Base-by-base conservation (phyloP, 2,888 invertebrate genomes). In the Phortica magna region DNA sequence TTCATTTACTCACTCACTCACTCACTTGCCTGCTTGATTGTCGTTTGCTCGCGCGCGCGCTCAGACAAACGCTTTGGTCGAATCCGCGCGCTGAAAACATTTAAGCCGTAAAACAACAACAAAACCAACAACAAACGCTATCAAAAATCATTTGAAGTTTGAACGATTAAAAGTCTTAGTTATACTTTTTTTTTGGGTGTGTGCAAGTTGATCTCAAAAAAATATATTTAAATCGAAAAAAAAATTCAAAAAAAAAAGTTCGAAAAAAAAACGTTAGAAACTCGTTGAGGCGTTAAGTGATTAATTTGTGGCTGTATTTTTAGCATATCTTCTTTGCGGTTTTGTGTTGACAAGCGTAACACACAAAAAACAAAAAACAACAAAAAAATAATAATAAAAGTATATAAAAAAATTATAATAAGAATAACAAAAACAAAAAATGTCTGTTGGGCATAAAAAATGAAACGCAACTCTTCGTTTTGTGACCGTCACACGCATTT, bases 1-100 rank as follows among this genome's bases (percentile, higher is more conserved):
- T 41, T 65, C 39, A 41, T 65, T 65, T 39, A 17, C 41, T 39
- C 12, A 39, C 65, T 65, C 39, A 41, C 41, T 64, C 39, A 64
- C 41, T 65, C 19, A 65, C 41, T 65, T 39, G 31, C 39, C 2
- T n/a, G 19, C 7, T 61, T 9, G 61, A 55, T n/a, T 14, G 17
- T 61, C 59, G 59, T 19, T 61, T 10, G 22, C 59, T 22, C 59
- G 22, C 17, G 10, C 59, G 12, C 31, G 42, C 43, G 68, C 42
- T 43, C 42, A 19, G 12, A 19, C 31, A n/a, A 12, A 61, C 17
- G 10, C 19, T 12, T 19, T n/a, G 19, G 1, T 57, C 57, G 57
- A 57, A n/a, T n/a, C 14, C 14, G 9, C 57, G 57, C 48, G 48
- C 48, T 48, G 14, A 57, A 57, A 7, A 6, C 14, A 17, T 57